These are phyloP conservation scores for Sarcophaga caerulescens DNA, from an alignment of 2,888 invertebrate genomes.

Conservation along the genomic window DNA sequence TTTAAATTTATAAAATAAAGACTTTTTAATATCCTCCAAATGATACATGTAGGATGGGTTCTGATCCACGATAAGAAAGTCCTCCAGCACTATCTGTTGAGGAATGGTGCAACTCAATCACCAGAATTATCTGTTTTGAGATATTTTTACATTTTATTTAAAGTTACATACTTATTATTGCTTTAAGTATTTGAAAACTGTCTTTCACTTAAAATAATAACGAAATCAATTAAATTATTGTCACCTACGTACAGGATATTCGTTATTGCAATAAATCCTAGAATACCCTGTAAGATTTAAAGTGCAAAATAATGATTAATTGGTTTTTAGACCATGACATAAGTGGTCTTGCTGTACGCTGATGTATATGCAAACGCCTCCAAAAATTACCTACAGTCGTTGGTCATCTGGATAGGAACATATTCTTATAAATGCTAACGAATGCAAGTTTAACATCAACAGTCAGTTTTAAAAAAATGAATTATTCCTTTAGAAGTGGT, in stretches of 20 bases:
- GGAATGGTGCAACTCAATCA: too few species aligned
- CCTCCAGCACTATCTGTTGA: too few species aligned
- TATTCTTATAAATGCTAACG: too few species aligned
- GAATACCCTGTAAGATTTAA: constrained; percentile 17
- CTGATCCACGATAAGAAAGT: too few species aligned
- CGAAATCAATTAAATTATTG: constrained; percentile 61
- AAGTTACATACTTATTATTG: background rate
- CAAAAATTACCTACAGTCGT: background rate
- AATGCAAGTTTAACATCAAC: too few species aligned
- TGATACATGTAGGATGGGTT: too few species aligned
- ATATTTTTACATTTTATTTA: background rate
- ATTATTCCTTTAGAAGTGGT: too few species aligned
- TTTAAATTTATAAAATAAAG: too few species aligned
- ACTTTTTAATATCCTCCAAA: too few species aligned
- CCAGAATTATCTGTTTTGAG: too few species aligned
- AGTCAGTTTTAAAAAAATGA: too few species aligned
- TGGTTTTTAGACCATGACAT: constrained; percentile 33
- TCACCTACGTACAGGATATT: constrained; percentile 52
- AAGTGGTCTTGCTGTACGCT: constrained; percentile 19
- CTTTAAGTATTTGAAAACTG: background rate
- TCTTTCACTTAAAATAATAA: background rate
- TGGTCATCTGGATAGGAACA: background rate
- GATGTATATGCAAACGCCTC: background rate
- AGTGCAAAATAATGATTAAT: constrained; percentile 63
- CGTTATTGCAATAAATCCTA: constrained; percentile 60